Evolutionary conservation across 2,888 invertebrate genomes (phyloP).

Genomic region (Agrotis exclamationis): DNA sequence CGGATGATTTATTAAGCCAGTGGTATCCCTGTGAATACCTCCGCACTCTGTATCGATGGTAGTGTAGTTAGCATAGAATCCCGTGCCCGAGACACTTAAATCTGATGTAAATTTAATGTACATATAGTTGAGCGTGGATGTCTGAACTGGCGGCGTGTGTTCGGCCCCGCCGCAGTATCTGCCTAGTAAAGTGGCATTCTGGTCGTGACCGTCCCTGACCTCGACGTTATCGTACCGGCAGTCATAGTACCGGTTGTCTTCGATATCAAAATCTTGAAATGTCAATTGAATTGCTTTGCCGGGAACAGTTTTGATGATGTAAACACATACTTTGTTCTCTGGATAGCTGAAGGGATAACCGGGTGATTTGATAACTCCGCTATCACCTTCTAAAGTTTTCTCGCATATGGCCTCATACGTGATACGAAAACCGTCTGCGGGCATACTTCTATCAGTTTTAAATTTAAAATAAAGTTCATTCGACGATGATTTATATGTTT

Average conservation of each 20-base stretch:
- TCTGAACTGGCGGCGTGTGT: conserved; percentile 89
- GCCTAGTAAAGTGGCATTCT: conserved; percentile 92
- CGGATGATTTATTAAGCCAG: conserved; percentile 93
- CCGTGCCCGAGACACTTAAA: conserved; percentile 90
- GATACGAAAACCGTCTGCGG: conserved; percentile 80
- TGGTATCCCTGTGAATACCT: conserved; percentile 92
- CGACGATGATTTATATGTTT: conserved; percentile 91
- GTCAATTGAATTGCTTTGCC: conserved; percentile 93
- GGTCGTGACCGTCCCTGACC: conserved; percentile 93
- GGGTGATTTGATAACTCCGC: conserved; percentile 93
- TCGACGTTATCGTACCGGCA: conserved; percentile 86
- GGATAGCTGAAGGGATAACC: conserved; percentile 94
- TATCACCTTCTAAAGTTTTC: conserved; percentile 86
- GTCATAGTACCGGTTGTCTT: conserved; percentile 80
- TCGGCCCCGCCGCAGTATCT: conserved; percentile 92
- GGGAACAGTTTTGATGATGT: conserved; percentile 92
- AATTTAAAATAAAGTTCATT: conserved; percentile 91
- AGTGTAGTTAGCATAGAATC: conserved; percentile 95
- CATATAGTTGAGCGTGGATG: conserved; percentile 94
- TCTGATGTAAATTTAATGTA: conserved; percentile 93
- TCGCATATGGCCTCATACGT: conserved; percentile 82
- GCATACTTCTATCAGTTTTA: conserved; percentile 79
- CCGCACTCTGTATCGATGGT: conserved; percentile 94
- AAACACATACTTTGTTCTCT: conserved; percentile 92
- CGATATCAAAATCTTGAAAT: conserved; percentile 93